These are phyloP conservation scores for Austrolebias charrua DNA, from an alignment of 2,797 vertebrate genomes.

Conservation along the genomic window DNA sequence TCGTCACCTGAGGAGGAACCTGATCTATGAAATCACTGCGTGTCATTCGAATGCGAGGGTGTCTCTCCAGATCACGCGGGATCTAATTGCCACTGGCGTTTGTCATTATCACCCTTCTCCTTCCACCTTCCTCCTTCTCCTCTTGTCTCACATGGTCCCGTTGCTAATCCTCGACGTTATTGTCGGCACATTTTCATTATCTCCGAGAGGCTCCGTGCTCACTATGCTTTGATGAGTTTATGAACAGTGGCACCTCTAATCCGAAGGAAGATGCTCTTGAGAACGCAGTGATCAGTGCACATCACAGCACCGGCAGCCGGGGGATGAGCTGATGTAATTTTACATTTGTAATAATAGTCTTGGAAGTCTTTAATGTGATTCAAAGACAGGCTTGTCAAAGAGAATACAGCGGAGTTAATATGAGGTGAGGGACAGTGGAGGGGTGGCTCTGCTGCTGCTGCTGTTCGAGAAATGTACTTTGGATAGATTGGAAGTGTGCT, in stretches of 20 bases:
- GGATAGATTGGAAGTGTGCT: slow-evolving; percentile 51
- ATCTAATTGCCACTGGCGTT: slow-evolving; percentile 36
- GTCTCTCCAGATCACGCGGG: slow-evolving; percentile 18
- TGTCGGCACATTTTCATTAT: slow-evolving; percentile 71
- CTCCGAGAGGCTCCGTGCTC: slow-evolving; percentile 57
- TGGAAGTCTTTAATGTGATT: slow-evolving; percentile 72
- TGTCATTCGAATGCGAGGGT: slow-evolving; percentile 21
- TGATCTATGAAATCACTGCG: not conserved
- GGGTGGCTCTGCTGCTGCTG: not conserved
- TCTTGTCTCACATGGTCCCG: slow-evolving; percentile 1
- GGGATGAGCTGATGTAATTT: slow-evolving; percentile 67
- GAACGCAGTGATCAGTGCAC: slow-evolving; percentile 53
- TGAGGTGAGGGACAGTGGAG: slow-evolving; percentile 44
- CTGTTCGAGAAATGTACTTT: slow-evolving; percentile 39
- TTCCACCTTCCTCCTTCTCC: slow-evolving; percentile 9
- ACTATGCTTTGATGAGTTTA: slow-evolving; percentile 69
- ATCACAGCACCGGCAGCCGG: slow-evolving; percentile 43
- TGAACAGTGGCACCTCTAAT: slow-evolving; percentile 75
- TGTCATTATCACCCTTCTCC: slow-evolving; percentile 45
- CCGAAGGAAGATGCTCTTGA: slow-evolving; percentile 67
- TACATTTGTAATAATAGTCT: slow-evolving; percentile 75
- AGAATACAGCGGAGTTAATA: slow-evolving; percentile 53
- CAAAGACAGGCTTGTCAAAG: slow-evolving; percentile 68
- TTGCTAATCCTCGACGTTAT: slow-evolving; percentile 56
- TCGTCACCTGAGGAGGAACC: slow-evolving; percentile 10